phyloP scores from a whole-genome alignment of 1,140 invertebrate genomes.

The Delia radicum region DNA sequence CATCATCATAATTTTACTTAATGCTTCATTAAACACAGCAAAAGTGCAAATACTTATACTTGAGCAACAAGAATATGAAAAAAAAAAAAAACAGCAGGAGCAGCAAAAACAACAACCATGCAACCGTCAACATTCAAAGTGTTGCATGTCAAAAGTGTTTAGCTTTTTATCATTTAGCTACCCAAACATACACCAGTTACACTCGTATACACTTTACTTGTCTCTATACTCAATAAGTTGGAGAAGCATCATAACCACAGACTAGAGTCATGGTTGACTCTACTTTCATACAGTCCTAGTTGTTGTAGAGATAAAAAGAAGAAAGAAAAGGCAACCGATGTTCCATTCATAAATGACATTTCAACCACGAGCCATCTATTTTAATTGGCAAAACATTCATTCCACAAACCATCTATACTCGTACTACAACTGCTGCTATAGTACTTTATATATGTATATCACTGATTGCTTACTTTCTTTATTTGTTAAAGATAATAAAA shows the following conservation, averaged over 20 bases:
- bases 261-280: too few relatives aligned
- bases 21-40: background rate
- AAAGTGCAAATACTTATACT: too few relatives aligned
- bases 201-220: background rate
- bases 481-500: too few relatives aligned
- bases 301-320: too few relatives aligned
- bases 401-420: too few relatives aligned
- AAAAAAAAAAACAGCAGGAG: background rate
- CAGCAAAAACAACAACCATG: background rate
- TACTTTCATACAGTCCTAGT: too few relatives aligned
- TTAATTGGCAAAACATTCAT: background rate
- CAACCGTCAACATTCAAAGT: background rate
- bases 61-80: background rate
- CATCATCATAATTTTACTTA: background rate
- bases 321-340: background rate
- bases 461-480: too few relatives aligned
- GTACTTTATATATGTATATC: too few relatives aligned
- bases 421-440: too few relatives aligned
- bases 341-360: background rate
- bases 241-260: background rate
- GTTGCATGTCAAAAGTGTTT: conserved; percentile 2
- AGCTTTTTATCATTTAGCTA: background rate
- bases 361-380: background rate
- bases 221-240: background rate
- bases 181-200: background rate